These are phyloP conservation scores for Hyposoter dolosus DNA, from an alignment of 2,888 invertebrate species.

Conservation along the genomic window DNA sequence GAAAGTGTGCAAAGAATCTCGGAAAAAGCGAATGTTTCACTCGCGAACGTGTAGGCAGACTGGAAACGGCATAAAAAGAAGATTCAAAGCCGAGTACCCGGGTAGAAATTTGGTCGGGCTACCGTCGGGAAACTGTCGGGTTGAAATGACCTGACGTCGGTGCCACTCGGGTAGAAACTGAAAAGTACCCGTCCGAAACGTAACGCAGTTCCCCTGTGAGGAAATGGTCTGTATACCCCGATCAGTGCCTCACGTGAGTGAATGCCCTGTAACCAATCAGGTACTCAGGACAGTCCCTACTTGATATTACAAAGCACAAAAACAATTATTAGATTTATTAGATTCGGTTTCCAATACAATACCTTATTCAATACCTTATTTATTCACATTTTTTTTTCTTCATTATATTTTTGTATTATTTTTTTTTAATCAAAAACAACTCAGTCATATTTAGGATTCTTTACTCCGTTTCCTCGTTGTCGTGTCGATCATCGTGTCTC, in stretches of 20 bases:
- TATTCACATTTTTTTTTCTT: background rate
- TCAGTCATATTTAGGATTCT: background rate
- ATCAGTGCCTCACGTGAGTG: conserved; percentile 29
- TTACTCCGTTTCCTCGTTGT: conserved; percentile 14
- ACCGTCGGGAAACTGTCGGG: conserved; percentile 16
- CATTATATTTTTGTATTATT: background rate
- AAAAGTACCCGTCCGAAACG: background rate
- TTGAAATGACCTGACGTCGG: conserved; percentile 16
- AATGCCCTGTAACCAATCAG: conserved; percentile 27
- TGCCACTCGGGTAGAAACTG: background rate
- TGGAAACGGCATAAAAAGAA: too few relatives aligned
- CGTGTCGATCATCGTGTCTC: conserved; percentile 17
- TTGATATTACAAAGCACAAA: conserved; percentile 6
- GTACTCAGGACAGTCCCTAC: conserved; percentile 13
- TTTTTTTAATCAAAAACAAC: background rate
- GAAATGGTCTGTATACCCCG: conserved; percentile 28
- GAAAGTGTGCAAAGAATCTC: too few relatives aligned
- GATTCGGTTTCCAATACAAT: conserved; percentile 16
- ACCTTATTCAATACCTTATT: conserved; percentile 7
- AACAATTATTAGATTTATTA: conserved; percentile 23
- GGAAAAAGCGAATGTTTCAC: too few relatives aligned
- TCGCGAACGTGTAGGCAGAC: too few relatives aligned
- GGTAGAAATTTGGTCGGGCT: conserved; percentile 19
- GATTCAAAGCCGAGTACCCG: too few relatives aligned
- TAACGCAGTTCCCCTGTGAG: conserved; percentile 8